phyloP scores from a whole-genome alignment of 2,888 invertebrate genomes.

The Pelosia muscerda region DNA sequence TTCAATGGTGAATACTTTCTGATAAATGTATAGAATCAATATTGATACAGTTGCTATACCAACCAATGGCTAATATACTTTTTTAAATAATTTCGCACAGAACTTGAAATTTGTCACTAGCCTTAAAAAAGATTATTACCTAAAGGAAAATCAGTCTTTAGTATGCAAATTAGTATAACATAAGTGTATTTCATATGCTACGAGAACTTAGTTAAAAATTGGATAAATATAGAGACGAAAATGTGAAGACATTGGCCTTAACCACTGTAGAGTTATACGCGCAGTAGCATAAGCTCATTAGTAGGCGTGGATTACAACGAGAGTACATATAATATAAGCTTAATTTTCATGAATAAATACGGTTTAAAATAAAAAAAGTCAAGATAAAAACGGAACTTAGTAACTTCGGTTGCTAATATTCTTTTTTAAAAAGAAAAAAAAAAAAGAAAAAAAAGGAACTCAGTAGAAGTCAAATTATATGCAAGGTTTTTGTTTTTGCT shows the following conservation, averaged over 20 bases:
- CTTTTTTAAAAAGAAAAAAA: too few species aligned
- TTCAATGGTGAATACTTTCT: not conserved
- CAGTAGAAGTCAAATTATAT: not conserved
- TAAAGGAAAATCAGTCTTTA: not conserved
- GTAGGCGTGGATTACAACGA: not conserved
- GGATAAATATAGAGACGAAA: not conserved
- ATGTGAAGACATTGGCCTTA: not conserved
- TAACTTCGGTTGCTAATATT: too few species aligned
- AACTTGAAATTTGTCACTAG: too few species aligned
- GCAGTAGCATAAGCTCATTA: not conserved
- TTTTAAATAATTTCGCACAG: too few species aligned
- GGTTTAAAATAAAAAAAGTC: too few species aligned
- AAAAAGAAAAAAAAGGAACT: not conserved
- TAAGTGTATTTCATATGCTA: not conserved
- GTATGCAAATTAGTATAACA: not conserved
- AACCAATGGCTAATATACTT: not conserved
- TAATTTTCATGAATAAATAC: too few species aligned
- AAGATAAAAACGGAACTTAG: too few species aligned
- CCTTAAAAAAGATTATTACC: too few species aligned
- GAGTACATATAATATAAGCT: too few species aligned
- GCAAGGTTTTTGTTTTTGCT: not conserved
- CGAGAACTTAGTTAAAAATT: not conserved
- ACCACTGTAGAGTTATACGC: not conserved
- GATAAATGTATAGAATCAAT: not conserved
- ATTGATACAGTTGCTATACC: not conserved